Evolutionary conservation across 2,113 vertebrate species (phyloP).

Genomic region (Choloepus hoffmanni): DNA sequence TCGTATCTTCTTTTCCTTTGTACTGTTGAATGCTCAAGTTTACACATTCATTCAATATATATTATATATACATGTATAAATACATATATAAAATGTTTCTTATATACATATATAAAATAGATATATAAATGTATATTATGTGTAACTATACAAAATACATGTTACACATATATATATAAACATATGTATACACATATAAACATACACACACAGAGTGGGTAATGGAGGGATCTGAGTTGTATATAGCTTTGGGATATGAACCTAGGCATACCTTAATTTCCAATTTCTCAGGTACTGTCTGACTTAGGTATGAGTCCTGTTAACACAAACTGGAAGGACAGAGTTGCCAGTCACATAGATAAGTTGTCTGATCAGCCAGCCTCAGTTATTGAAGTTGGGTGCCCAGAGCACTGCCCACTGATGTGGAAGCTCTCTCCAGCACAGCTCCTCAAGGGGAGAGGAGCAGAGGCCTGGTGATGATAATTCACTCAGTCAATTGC

Average conservation of each 20-base stretch:
- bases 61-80: too few species aligned
- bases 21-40: background rate
- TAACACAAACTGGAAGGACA: background rate
- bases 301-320: background rate
- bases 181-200: background rate
- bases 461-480: background rate
- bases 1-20: slow-evolving; percentile 33
- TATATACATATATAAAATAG: background rate
- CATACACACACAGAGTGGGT: background rate
- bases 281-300: background rate
- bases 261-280: background rate
- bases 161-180: too few species aligned
- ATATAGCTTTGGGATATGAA: background rate
- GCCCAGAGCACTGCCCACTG: background rate
- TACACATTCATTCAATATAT: background rate
- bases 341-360: background rate
- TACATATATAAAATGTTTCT: too few species aligned
- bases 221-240: background rate
- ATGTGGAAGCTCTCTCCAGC: background rate
- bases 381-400: background rate
- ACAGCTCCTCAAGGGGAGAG: background rate
- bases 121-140: too few species aligned
- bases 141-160: background rate
- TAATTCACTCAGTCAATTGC: background rate
- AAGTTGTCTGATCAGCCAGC: background rate